Evolutionary conservation across 2,797 vertebrate genomes (phyloP), one percentile per base, ranked within the genome.

Genomic region (Oreortyx pictus): DNA sequence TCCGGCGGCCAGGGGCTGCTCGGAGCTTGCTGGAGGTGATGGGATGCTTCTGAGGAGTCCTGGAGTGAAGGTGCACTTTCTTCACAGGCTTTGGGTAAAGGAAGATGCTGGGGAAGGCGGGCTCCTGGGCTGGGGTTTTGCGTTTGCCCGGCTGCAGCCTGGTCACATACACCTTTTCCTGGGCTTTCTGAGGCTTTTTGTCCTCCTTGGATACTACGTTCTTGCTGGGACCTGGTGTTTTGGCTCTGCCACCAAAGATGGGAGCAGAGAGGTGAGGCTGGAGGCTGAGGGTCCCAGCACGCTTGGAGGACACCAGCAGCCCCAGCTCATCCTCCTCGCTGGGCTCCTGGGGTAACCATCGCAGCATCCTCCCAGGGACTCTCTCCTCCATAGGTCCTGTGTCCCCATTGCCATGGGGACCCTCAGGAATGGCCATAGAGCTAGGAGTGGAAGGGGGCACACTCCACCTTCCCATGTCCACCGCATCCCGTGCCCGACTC

Each of bases 111-210:
- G 98, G 98, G 66, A 99, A 98, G 50, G 98, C 97, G 2, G 98
- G 98, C 79, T 98, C 97, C 5, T 96, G 98, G 7, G 97, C 9
- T 0, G 82, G n/a, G 49, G 73, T 94, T 65, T 87, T 95, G 91
- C 73, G 97, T 39, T 97, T 98, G 33, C 98, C 91, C 0, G 97
- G 97, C 29, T 98, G 97, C 47, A 98, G 97, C 25, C 98, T 97
- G 1, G 99, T 99, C 93, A 99, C 98, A 0, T 99, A 99, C 89
- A 99, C 98, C 94, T 98, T 99, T 79, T 98, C 98, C 80, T 98
- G 97, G 59, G 96, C 96, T 88, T 96, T 98, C 87, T 4, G 93
- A 23, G 93, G 41, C 61, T 91, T 91, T 18, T 31, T 91, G 62
- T 91, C 94, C 54, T 82, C 88, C 1, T 82, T 86, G 24, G 91